These are phyloP conservation scores for Drosophila kanapiae DNA, from an alignment of 1,140 invertebrate species.

Conservation along the genomic window DNA sequence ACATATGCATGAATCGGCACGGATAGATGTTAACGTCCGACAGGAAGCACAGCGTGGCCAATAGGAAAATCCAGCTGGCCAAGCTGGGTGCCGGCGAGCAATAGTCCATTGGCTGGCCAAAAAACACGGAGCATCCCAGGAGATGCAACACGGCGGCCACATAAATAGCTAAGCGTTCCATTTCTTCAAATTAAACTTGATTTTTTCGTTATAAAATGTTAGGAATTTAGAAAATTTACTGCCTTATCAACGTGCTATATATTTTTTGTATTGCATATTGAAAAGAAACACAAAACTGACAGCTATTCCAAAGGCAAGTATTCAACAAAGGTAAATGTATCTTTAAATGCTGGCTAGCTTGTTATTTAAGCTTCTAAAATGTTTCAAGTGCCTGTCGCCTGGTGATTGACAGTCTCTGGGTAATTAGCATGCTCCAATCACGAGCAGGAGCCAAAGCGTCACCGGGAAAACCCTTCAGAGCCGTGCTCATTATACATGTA, in stretches of 20 bases:
- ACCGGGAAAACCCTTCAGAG: slow-evolving; percentile 13
- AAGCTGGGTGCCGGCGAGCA: slow-evolving; percentile 57
- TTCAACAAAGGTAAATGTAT: background rate
- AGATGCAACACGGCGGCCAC: slow-evolving; percentile 45
- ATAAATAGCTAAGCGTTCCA: slow-evolving; percentile 37
- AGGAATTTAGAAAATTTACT: slow-evolving; percentile 3
- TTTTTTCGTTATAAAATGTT: background rate
- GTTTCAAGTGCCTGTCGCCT: slow-evolving; percentile 6
- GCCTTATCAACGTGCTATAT: background rate
- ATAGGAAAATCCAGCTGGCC: slow-evolving; percentile 57
- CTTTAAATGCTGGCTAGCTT: no score
- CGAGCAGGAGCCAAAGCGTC: slow-evolving; percentile 10
- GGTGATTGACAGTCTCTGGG: slow-evolving; percentile 29
- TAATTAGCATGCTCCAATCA: slow-evolving; percentile 42
- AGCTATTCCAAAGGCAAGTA: background rate
- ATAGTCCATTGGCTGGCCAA: slow-evolving; percentile 49
- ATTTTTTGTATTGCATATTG: no score
- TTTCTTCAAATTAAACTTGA: background rate
- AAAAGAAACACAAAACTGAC: background rate
- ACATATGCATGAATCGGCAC: slow-evolving; percentile 45
- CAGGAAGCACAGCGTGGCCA: slow-evolving; percentile 41
- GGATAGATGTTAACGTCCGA: slow-evolving; percentile 55
- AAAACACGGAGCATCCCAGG: slow-evolving; percentile 41
- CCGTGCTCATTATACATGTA: slow-evolving; percentile 41
- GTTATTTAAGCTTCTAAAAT: background rate